Evolutionary conservation across 2,888 invertebrate genomes (phyloP).

Genomic region (Zaprionus obscuricornis): DNA sequence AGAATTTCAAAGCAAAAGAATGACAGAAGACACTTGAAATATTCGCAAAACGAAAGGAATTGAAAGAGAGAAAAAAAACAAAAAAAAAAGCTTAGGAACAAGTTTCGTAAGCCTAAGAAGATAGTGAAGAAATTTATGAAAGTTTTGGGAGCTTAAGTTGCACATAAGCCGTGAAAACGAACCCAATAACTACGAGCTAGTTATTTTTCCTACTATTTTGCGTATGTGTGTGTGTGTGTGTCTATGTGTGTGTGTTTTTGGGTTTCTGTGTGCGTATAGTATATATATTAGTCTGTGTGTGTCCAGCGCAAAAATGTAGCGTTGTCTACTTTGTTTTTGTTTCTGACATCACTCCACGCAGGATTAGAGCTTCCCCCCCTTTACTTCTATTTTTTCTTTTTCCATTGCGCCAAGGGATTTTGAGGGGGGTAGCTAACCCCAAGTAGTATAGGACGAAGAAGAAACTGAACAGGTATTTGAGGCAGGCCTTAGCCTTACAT

Average conservation of each 20-base stretch:
- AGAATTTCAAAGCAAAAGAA: conserved; percentile 30
- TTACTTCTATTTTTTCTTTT: too few relatives aligned
- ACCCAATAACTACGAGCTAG: conserved; percentile 58
- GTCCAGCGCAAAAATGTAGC: conserved; percentile 35
- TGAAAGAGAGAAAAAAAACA: too few relatives aligned
- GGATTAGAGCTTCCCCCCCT: conserved; percentile 59
- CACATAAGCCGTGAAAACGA: conserved; percentile 72
- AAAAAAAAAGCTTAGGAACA: conserved; percentile 34
- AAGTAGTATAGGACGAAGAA: conserved; percentile 1
- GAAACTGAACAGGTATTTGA: conserved; percentile 21
- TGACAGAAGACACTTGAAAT: conserved; percentile 55
- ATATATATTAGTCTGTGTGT: not conserved
- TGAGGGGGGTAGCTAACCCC: conserved; percentile 22
- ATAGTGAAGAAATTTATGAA: conserved; percentile 44
- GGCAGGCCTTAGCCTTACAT: conserved; percentile 23
- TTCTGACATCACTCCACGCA: conserved; percentile 21
- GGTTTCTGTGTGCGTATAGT: conserved; percentile 1
- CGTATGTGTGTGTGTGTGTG: not conserved
- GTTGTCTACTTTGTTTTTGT: conserved; percentile 33
- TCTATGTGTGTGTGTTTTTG: not conserved
- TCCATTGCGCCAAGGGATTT: conserved; percentile 58
- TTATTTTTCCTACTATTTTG: too few relatives aligned
- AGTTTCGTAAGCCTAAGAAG: conserved; percentile 31
- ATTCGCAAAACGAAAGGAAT: conserved; percentile 41
- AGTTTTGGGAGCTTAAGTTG: conserved; percentile 62